Evolutionary conservation across 1,140 invertebrate genomes (phyloP), one percentile per base, ranked within the genome.

Genomic region (Pogonus chalceus): DNA sequence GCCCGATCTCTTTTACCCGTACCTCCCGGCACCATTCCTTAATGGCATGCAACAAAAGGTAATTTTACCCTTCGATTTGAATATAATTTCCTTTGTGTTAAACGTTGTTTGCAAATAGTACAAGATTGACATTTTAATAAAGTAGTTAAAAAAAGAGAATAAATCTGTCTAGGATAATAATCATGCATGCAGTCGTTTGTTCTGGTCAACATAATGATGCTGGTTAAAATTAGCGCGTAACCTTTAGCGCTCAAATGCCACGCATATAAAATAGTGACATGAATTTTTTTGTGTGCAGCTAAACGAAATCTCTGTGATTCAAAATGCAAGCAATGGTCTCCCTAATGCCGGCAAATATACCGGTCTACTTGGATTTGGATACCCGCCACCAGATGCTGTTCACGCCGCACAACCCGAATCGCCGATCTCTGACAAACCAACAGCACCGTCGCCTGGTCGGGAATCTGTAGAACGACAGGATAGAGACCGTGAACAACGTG

Each of bases 1-100:
- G 37, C 87, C 89, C 52, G 89, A 93, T 66, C 82, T 92, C 64
- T 93, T 92, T 74, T 93, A 93, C 72, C 90, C 89, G 58, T 90
- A 90, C 76, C 80, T 90, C 68, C 86, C 87, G 71, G 83, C 85
- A 65, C 86, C 88, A 54, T 90, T 90, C 76, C 85, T 90, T 76
- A 89, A 89, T 72, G 85, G 84, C 67, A 81, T 90, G 72, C 87
- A 88, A 67, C 88, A 88, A 67, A 89, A 90, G 80, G 87, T 89
- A 68, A 65, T 66, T 64, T 22, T 39, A 49, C 2, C 3, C 23
- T 22, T n/a, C n/a, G n/a, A n/a, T n/a, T n/a, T n/a, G n/a, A n/a
- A n/a, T n/a, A n/a, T n/a, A n/a, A n/a, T n/a, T n/a, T n/a, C n/a
- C n/a, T n/a, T n/a, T n/a, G n/a, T n/a, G n/a, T n/a, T n/a, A n/a